Evolutionary conservation across 2,797 vertebrate genomes (phyloP).

Genomic region (Champsocephalus gunnari): DNA sequence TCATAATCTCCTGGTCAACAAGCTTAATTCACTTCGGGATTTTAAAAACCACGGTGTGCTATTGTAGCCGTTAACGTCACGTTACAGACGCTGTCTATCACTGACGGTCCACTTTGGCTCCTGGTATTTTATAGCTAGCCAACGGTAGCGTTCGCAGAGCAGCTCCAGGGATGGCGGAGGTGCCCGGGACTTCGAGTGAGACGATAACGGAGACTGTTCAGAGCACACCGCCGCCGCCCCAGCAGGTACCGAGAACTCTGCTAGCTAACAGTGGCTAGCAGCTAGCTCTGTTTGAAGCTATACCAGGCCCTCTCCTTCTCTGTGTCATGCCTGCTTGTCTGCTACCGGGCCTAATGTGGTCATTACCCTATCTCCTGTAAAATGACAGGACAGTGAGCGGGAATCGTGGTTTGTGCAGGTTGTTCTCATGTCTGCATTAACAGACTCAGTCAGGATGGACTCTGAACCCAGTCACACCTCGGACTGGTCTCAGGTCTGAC

Average conservation of each 20-base stretch:
- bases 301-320: background rate
- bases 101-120: background rate
- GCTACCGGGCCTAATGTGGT: slow-evolving; percentile 5
- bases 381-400: background rate
- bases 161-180: slow-evolving; percentile 84
- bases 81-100: background rate
- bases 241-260: slow-evolving; percentile 74
- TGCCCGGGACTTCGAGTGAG: slow-evolving; percentile 85
- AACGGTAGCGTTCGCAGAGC: slow-evolving; percentile 64
- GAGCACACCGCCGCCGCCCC: slow-evolving; percentile 84
- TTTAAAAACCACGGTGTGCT: background rate
- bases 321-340: background rate
- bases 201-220: slow-evolving; percentile 88
- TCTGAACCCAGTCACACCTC: background rate
- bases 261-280: background rate
- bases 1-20: background rate
- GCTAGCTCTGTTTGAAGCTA: background rate
- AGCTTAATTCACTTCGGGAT: background rate
- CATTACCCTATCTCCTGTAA: background rate
- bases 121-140: slow-evolving; percentile 32
- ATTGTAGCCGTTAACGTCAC: background rate
- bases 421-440: background rate
- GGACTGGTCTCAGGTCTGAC: background rate
- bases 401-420: background rate
- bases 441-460: too few relatives aligned